Percentiles rank a stretch among this genome's conserved stretches.
These are phyloP conservation scores for Drosophila anceps DNA, from an alignment of 2,888 invertebrate genomes.

Conservation along the genomic window DNA sequence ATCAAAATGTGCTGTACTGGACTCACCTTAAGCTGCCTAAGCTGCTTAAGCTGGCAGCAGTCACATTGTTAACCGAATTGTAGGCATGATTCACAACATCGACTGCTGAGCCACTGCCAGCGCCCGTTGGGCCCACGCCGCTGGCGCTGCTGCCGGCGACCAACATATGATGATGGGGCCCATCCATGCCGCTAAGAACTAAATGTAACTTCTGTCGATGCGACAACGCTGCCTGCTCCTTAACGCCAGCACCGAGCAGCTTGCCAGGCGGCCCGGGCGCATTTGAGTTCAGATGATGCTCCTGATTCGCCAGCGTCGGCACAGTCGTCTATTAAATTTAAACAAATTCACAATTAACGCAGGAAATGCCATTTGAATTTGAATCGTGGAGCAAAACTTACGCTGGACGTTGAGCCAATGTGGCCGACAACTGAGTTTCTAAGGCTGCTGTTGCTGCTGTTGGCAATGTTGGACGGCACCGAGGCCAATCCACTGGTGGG, in stretches of 20 bases:
- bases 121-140: conserved; percentile 28
- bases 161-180: conserved; percentile 54
- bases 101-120: conserved; percentile 42
- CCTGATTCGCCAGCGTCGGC: conserved; percentile 79
- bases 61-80: conserved; percentile 72
- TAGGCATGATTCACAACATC: conserved; percentile 79
- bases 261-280: conserved; percentile 85
- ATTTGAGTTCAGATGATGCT: conserved; percentile 85
- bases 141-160: conserved; percentile 49
- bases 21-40: conserved; percentile 77
- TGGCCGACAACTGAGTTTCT: conserved; percentile 75
- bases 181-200: conserved; percentile 82
- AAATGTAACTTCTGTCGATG: conserved; percentile 73
- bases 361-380: too few relatives aligned
- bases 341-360: neutral
- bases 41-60: conserved; percentile 79
- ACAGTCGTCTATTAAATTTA: conserved; percentile 65
- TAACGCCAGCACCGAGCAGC: conserved; percentile 85
- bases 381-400: conserved; percentile 34
- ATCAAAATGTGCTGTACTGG: too few relatives aligned
- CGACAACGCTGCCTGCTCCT: conserved; percentile 83
- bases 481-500: conserved; percentile 80
- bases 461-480: conserved; percentile 65
- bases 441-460: conserved; percentile 71
- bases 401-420: conserved; percentile 74